Evolutionary conservation across 2,113 vertebrate species (phyloP), one percentile per base, ranked within the genome.

Genomic region (Xiphophorus maculatus): DNA sequence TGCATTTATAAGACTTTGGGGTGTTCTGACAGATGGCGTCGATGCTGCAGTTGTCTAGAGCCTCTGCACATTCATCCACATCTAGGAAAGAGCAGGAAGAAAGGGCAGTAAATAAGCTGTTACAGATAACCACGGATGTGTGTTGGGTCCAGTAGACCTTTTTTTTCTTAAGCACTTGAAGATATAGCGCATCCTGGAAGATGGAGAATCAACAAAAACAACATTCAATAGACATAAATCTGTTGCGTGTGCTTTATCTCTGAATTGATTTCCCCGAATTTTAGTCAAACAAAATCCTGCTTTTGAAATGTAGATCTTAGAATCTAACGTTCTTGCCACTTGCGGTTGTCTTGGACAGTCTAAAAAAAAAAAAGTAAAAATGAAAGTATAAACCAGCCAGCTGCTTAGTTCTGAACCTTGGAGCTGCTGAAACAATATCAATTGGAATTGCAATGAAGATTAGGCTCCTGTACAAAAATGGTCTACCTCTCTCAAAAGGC

Each of bases 1-100:
- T 95, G 80, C 95, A 96, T 85, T 95, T 96, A 91, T 95, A 96
- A 42, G 95, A 95, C 87, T 90, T 94, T 60, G 91, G 91, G 63
- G 95, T 96, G 91, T 96, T 96, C 89, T 96, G 95, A 86, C 95
- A 96, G 92, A 96, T 96, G 81, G 95, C 95, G 37, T 96, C 95
- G n/a, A 96, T 95, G 89, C 94, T 95, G 90, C 95, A 96, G 91
- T 94, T 95, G 92, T 96, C 95, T 61, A 95, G 92, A 30, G 91
- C 92, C 84, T 96, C 94, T 22, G 93, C 93, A 77, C 95, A 96
- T 92, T 96, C 95, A 62, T 96, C 95, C 90, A 95, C 94, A 93
- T 96, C 95, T 96, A 84, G 48, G 51, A n/a, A 58, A 58, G 25
- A 58, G 25, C 72, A 44, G 74, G 42, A 66, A 37, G 44, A 65